A percentile compares a stretch with the other conserved stretches of the same genome.
Evolutionary conservation across 2,888 invertebrate species (phyloP).

Genomic region (Leptogaster cylindrica): DNA sequence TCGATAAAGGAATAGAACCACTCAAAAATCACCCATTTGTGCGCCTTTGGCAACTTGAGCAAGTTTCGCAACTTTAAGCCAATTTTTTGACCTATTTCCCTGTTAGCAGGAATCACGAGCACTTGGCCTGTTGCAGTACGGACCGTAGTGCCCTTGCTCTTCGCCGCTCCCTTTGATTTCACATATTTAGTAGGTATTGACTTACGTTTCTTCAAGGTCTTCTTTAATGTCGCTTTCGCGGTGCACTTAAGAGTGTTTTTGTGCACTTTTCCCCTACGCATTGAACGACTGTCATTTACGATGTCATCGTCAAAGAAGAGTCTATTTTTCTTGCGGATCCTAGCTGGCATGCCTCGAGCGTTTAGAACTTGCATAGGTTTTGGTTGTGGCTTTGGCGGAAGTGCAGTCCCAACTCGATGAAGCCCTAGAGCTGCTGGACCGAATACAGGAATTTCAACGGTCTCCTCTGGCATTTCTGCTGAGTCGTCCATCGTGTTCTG

Average conservation of each 20-base stretch:
- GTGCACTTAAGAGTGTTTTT: constrained; percentile 62
- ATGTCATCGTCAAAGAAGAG: constrained; percentile 90
- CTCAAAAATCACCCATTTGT: constrained; percentile 99
- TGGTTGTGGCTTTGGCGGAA: constrained; percentile 73
- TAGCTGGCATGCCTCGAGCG: constrained; percentile 87
- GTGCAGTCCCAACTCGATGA: constrained; percentile 79
- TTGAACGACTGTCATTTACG: constrained; percentile 79
- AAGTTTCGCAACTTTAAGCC: constrained; percentile 89
- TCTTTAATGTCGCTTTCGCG: constrained; percentile 64
- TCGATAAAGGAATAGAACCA: constrained; percentile 99
- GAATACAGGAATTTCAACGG: constrained; percentile 73
- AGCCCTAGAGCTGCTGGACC: constrained; percentile 82
- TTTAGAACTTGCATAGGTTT: constrained; percentile 82
- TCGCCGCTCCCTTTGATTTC: constrained; percentile 53
- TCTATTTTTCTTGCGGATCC: constrained; percentile 87
- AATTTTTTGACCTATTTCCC: constrained; percentile 86
- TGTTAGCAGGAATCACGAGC: constrained; percentile 70
- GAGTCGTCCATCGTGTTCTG: background rate
- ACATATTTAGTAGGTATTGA: constrained; percentile 61
- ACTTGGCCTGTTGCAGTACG: constrained; percentile 28
- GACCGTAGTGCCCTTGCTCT: constrained; percentile 36
- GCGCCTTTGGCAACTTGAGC: constrained; percentile 95
- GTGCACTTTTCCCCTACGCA: constrained; percentile 64
- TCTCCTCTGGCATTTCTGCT: constrained; percentile 66
- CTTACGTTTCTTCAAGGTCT: constrained; percentile 62